Base-by-base conservation (phyloP, 92 coral and sea anemone species). In the Umimayanthus chanpuru region DNA sequence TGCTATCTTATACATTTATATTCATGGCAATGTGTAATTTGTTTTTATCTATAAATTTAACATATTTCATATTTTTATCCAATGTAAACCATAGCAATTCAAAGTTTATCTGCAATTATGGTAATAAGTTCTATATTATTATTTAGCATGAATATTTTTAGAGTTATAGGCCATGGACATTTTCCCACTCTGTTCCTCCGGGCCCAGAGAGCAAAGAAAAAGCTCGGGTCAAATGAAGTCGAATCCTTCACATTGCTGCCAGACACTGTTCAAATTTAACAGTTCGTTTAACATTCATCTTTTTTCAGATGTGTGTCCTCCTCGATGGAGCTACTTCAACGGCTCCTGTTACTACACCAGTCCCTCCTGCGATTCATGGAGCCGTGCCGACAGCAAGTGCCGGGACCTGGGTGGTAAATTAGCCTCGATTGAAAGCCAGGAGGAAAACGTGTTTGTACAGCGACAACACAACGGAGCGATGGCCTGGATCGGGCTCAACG, bases 401-500 rank as follows among this genome's bases (percentile, higher is more conserved):
- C 68, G 85, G 40, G n/a, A 53, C 65, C 71, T 80, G 90, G 88
- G 90, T 0, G 79, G 89, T 66, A 91, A 85, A 29, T 81, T 89
- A 40, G 82, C 80, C 15, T 88, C 89, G 4, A 66, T 89, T 75
- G 91, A 89, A 25, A 82, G 86, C 86, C 86, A 82, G 86, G 86
- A 82, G 38, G 94, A 92, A 72, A 92, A 92, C 40, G 94, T 92
- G 3, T 92, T 73, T 79, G 53, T 92, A 9, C 94, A 92, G 73
- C 94, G 91, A 74, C 89, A 89, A n/a, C 94, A 92, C 80, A 92
- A 92, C 43, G 94, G 94, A 28, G 93, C 88, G 16, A 92, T 49
- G 67, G 93, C 94, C 15, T 92, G 94, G 94, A 90, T 92, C 38
- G 94, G 94, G 55, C 91, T 92, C 86, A 92, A 92, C 88, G 94